Base-by-base conservation (phyloP, 2,797 vertebrate species). In the Remorina albescens region DNA sequence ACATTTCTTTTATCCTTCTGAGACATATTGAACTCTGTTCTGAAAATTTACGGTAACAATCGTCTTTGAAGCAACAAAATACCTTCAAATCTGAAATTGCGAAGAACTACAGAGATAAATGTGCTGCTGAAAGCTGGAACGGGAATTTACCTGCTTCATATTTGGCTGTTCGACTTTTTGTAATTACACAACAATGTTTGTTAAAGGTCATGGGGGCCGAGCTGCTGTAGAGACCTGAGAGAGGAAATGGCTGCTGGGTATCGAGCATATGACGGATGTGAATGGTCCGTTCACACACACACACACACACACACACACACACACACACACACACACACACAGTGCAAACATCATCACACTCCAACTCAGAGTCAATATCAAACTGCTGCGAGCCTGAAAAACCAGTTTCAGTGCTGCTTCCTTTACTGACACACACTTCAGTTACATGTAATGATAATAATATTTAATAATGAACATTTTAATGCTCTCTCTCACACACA, bases 211-310 rank as follows among this genome's bases (percentile, higher is more conserved):
- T 0, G 34, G 36, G 11, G n/a, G 12, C 37, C 32, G 11, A 25
- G 32, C 12, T 58, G 64, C 55, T 50, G 41, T 53, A 28, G 39
- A 21, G 56, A 68, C 66, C 39, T 70, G 39, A 70, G 55, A 7
- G 41, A 16, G 19, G 59, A 71, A 79, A 72, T 37, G 15, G 36
- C 74, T 65, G n/a, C 53, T 12, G 53, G 80, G 57, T 13, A 59
- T 10, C 51, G n/a, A 58, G 75, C 64, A 74, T 34, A 39, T 62
- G 71, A 85, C 54, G 18, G 25, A 76, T 47, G 47, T 30, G 12
- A 60, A 36, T 42, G 34, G 44, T 76, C 51, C 44, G 63, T 61
- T 61, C 49, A 58, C 63, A 41, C 66, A 72, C 13, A 0, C 47
- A 49, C 46, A 72, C 30, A 30, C 30, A 30, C 30, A 30, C 30